These are phyloP conservation scores for Agrochola litura DNA, from an alignment of 2,888 invertebrate species.

Conservation along the genomic window DNA sequence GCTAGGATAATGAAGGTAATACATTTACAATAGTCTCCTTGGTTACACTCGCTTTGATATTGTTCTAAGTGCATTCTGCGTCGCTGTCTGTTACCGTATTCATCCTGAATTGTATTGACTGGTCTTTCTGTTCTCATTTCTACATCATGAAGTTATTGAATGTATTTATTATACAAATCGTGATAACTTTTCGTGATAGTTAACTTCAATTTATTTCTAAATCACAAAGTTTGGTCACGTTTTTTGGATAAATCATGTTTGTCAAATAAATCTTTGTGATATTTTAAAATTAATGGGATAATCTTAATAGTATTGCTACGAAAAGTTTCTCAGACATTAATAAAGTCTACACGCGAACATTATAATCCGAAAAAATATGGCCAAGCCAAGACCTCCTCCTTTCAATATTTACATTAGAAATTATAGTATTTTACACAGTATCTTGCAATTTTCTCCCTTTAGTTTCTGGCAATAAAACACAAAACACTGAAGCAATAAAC, in stretches of 20 bases:
- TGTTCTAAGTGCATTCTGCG: neutral
- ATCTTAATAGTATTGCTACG: constrained; percentile 24
- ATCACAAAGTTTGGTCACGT: constrained; percentile 48
- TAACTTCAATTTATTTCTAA: constrained; percentile 49
- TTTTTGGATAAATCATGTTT: constrained; percentile 50
- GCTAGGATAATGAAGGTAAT: neutral
- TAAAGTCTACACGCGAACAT: constrained; percentile 13
- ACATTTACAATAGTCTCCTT: neutral
- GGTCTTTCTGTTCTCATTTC: constrained; percentile 5
- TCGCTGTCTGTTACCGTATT: neutral
- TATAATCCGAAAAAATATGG: constrained; percentile 10
- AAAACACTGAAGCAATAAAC: constrained; percentile 69
- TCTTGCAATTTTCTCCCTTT: constrained; percentile 75
- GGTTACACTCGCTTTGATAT: neutral
- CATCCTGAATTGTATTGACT: neutral
- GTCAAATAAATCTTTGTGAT: constrained; percentile 45
- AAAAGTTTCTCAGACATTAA: constrained; percentile 26
- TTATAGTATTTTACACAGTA: constrained; percentile 36
- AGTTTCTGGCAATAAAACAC: constrained; percentile 76
- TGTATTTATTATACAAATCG: constrained; percentile 49
- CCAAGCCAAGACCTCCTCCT: neutral
- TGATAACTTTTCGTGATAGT: constrained; percentile 47
- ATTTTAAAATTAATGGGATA: constrained; percentile 39
- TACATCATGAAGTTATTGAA: constrained; percentile 30
- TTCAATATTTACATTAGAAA: neutral